These are phyloP conservation scores for Apostichopus californicus DNA, from an alignment of 35 echinoderm and acorn worm genomes.

Conservation along the genomic window DNA sequence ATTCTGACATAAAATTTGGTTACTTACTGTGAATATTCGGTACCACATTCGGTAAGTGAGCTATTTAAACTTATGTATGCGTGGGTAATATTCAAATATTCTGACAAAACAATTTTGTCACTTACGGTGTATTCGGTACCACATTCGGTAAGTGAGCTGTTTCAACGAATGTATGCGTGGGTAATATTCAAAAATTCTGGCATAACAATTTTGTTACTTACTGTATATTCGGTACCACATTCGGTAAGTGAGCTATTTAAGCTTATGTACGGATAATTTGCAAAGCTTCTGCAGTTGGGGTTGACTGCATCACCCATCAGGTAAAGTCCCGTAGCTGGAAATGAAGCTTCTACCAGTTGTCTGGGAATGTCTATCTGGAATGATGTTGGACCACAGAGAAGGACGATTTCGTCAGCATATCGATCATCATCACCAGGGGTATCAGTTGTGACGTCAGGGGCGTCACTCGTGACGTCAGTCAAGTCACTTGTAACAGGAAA, in stretches of 20 bases:
- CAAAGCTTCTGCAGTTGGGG: not conserved
- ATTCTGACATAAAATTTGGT: not conserved
- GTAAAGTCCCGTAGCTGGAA: not conserved
- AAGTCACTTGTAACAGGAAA: too few species aligned
- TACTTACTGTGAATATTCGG: not conserved
- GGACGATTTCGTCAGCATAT: slow-evolving; percentile 17
- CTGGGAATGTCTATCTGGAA: slow-evolving; percentile 1
- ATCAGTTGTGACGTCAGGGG: not conserved
- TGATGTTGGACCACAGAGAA: not conserved
- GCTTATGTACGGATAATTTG: not conserved
- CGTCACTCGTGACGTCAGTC: too few species aligned
- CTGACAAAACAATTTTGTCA: not conserved
- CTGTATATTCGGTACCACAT: not conserved
- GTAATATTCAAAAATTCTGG: not conserved
- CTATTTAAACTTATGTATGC: not conserved
- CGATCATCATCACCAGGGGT: not conserved
- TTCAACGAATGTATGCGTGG: not conserved
- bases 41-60: slow-evolving; percentile 21
- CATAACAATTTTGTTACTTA: not conserved
- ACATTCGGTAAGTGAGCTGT: slow-evolving; percentile 12
- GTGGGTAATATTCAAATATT: not conserved
- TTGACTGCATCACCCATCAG: not conserved
- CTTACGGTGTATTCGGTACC: not conserved
- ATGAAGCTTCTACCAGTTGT: not conserved
- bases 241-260: slow-evolving; percentile 12